Evolutionary conservation across 2,113 vertebrate species (phyloP).

Genomic region (Prinia subflava): DNA sequence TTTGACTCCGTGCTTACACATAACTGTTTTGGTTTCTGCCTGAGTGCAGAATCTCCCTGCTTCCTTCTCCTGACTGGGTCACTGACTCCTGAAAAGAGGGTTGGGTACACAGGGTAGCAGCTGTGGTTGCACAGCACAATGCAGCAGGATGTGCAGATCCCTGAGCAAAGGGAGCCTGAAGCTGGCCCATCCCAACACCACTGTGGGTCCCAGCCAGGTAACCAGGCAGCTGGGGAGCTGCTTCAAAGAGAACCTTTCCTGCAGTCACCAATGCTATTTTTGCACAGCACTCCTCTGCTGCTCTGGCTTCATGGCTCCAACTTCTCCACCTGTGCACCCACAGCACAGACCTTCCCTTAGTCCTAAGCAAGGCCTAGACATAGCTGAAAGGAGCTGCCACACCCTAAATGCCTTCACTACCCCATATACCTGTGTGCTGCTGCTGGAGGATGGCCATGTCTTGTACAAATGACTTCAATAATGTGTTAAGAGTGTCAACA

Average conservation of each 20-base stretch:
- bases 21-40: background rate
- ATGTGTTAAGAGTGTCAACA: background rate
- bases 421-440: background rate
- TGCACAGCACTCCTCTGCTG: background rate
- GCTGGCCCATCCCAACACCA: background rate
- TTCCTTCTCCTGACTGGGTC: background rate
- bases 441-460: background rate
- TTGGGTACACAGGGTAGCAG: background rate
- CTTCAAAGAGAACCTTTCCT: background rate
- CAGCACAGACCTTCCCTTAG: background rate
- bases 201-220: background rate
- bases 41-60: background rate
- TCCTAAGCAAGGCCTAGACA: background rate
- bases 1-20: background rate
- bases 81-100: background rate
- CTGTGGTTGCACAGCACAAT: fast-evolving
- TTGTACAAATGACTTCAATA: background rate
- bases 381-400: background rate
- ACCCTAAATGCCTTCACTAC: background rate
- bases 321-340: background rate
- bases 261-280: background rate
- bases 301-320: background rate
- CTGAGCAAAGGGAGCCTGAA: background rate
- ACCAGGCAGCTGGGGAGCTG: background rate
- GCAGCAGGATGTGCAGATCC: background rate